Evolutionary conservation across 2,113 vertebrate genomes (phyloP), one percentile per base, ranked within the genome.

Genomic region (Crocuta crocuta): DNA sequence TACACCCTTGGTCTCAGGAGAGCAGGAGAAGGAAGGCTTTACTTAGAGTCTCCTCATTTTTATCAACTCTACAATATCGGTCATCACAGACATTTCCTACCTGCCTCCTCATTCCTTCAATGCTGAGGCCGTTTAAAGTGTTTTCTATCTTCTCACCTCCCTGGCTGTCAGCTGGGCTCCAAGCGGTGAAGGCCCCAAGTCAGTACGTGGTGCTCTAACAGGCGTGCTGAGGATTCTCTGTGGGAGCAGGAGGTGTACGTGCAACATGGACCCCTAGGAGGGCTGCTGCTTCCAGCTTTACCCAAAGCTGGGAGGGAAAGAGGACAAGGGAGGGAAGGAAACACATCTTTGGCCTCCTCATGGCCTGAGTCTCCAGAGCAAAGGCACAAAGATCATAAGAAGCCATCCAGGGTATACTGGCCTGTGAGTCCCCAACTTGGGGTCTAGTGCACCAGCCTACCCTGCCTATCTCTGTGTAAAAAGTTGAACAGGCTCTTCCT

Each of bases 361-460:
- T n/a, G 84, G 73, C 63, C 76, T 92, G 78, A 21, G 16, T 73
- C 78, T 92, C n/a, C 39, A 78, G 74, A 97, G 93, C 85, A 92
- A 71, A 97, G 89, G 66, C 87, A 98, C 91, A 97, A 97, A 84
- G 70, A 16, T n/a, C 39, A 3, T 1, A 28, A 16, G n/a, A 65
- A 89, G 23, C 53, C 45, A 10, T 16, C 4, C 9, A 4, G 43
- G 53, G 5, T 13, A 2, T 1, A 10, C 16, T 33, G 39, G 7
- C 43, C 50, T 35, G 5, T 10, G 33, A 31, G 26, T 45, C 79
- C 10, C 24, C 39, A 50, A 15, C 73, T 3, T 55, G 73, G 33
- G 16, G 8, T 76, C 35, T 50, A 39, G 1, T 7, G 23, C 33
- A 39, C 43, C 61, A 19, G n/a, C 33, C 50, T 39, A 63, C 1